phyloP scores from a whole-genome alignment of 2,888 invertebrate genomes.

The Conus canariensis region DNA sequence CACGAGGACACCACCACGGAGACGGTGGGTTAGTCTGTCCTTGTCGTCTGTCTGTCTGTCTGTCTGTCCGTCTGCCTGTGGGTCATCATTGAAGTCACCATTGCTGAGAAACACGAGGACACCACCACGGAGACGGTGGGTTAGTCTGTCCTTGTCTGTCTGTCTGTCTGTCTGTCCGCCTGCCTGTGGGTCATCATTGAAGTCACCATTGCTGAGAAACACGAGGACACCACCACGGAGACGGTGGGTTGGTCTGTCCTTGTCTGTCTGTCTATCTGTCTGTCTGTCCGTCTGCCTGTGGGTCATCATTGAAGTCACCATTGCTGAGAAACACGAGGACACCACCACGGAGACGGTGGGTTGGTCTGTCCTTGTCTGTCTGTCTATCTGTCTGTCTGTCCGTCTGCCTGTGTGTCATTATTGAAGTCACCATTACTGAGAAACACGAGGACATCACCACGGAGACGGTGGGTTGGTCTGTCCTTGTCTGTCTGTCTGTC shows the following conservation, averaged over 20 bases:
- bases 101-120: too few species aligned
- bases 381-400: constrained; percentile 20
- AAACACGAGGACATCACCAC: constrained; percentile 55
- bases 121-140: too few species aligned
- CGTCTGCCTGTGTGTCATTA: too few species aligned
- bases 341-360: too few species aligned
- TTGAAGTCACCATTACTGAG: constrained; percentile 50
- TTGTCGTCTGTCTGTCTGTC: too few species aligned
- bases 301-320: neutral
- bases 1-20: constrained; percentile 56
- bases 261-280: neutral
- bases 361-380: too few species aligned
- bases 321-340: too few species aligned
- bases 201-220: constrained; percentile 51
- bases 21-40: constrained; percentile 34
- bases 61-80: neutral
- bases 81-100: neutral
- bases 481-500: too few species aligned
- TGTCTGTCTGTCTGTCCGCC: neutral
- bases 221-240: constrained; percentile 56
- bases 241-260: constrained; percentile 35
- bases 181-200: constrained; percentile 46
- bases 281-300: neutral
- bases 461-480: constrained; percentile 40
- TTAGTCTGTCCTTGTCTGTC: neutral